These are phyloP conservation scores for Paramormyrops hopkinsi DNA, from an alignment of 2,797 vertebrate species.

Conservation along the genomic window DNA sequence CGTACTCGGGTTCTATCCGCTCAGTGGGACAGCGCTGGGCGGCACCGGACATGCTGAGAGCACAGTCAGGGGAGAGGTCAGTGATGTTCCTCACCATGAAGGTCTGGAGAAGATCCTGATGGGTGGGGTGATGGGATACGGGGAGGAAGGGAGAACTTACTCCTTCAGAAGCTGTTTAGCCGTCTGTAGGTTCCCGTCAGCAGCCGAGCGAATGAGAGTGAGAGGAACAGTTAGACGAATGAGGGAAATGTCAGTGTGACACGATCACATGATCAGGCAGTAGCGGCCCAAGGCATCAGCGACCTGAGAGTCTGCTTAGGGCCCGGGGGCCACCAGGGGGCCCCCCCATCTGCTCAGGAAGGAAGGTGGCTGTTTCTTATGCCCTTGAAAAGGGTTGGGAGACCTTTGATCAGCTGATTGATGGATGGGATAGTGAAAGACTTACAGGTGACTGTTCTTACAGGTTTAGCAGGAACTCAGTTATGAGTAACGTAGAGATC, in stretches of 20 bases:
- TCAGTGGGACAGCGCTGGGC: constrained; percentile 43
- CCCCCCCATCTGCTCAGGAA: background rate
- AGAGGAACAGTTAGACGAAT: background rate
- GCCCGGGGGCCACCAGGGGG: background rate
- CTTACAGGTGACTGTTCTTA: background rate
- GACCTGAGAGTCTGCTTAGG: background rate
- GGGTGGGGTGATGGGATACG: background rate
- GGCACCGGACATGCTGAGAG: background rate
- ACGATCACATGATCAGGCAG: background rate
- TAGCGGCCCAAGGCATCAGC: background rate
- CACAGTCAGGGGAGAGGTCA: background rate
- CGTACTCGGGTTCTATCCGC: constrained; percentile 77
- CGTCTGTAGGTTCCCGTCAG: background rate
- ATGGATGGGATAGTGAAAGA: background rate
- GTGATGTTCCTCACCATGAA: background rate
- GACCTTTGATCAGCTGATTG: background rate
- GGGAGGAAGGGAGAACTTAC: constrained; percentile 9
- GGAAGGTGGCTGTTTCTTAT: background rate
- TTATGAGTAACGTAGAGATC: background rate
- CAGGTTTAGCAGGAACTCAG: background rate
- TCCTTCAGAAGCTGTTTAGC: constrained; percentile 22
- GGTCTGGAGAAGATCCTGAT: background rate
- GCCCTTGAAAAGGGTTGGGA: background rate
- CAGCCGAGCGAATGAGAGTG: background rate
- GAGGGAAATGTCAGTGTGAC: background rate